These are phyloP conservation scores for Panthera uncia DNA, from an alignment of 2,113 vertebrate species.

Conservation along the genomic window DNA sequence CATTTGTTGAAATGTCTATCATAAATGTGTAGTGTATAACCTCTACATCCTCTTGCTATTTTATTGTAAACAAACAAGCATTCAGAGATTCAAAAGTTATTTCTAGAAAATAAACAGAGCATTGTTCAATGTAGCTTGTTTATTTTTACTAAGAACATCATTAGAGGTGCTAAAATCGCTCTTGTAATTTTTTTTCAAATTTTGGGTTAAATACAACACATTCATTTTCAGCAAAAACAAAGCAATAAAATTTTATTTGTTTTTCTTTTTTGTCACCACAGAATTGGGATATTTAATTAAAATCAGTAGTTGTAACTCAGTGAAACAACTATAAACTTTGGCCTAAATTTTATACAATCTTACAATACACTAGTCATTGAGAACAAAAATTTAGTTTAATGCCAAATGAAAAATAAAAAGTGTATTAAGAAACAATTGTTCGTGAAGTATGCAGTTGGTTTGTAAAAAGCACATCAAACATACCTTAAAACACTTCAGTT, in stretches of 20 bases:
- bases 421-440: background rate
- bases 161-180: background rate
- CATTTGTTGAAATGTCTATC: background rate
- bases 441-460: background rate
- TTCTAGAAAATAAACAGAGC: background rate
- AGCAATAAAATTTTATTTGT: background rate
- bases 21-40: background rate
- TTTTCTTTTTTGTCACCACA: background rate
- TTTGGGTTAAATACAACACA: background rate
- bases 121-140: background rate
- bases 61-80: background rate
- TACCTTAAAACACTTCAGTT: background rate
- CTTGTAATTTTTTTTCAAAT: background rate
- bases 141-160: background rate
- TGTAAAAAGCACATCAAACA: background rate
- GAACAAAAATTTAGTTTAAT: background rate
- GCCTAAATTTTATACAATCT: background rate
- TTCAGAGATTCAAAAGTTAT: background rate
- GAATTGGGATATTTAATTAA: background rate
- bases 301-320: background rate
- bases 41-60: background rate
- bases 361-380: background rate
- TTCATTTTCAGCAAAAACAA: background rate
- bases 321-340: background rate
- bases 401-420: background rate